These are phyloP conservation scores for Selenia dentaria DNA, from an alignment of 2,888 invertebrate species.

Conservation along the genomic window DNA sequence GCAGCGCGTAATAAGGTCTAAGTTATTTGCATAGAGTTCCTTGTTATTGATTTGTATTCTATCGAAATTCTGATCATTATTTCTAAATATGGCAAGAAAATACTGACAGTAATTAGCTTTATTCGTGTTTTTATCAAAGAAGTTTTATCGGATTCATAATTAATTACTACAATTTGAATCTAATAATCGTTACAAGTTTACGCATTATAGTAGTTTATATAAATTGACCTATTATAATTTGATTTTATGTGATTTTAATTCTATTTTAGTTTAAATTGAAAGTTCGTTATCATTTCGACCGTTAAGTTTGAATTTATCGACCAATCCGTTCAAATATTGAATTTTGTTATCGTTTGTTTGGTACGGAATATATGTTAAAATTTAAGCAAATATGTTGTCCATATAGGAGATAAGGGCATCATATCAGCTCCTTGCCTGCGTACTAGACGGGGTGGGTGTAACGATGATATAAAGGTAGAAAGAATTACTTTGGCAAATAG, in stretches of 20 bases:
- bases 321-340: constrained; percentile 30
- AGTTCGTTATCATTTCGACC: constrained; percentile 29
- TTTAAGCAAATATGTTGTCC: constrained; percentile 8
- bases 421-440: neutral
- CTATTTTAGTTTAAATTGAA: constrained; percentile 22
- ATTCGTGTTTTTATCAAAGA: neutral
- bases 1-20: too few relatives aligned
- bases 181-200: constrained; percentile 18
- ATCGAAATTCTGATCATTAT: too few relatives aligned
- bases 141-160: constrained; percentile 8
- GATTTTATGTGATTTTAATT: constrained; percentile 22
- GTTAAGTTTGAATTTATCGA: constrained; percentile 35
- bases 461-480: too few relatives aligned
- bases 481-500: too few relatives aligned
- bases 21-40: too few relatives aligned
- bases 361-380: constrained; percentile 8
- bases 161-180: constrained; percentile 6
- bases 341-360: constrained; percentile 28
- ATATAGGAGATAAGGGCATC: constrained; percentile 9
- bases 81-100: neutral
- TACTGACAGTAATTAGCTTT: neutral
- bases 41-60: too few relatives aligned
- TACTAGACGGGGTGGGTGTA: neutral
- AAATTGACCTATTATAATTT: constrained; percentile 6
- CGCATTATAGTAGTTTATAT: constrained; percentile 8